Evolutionary conservation across 2,113 vertebrate species (phyloP).

Genomic region (Zapornia atra): DNA sequence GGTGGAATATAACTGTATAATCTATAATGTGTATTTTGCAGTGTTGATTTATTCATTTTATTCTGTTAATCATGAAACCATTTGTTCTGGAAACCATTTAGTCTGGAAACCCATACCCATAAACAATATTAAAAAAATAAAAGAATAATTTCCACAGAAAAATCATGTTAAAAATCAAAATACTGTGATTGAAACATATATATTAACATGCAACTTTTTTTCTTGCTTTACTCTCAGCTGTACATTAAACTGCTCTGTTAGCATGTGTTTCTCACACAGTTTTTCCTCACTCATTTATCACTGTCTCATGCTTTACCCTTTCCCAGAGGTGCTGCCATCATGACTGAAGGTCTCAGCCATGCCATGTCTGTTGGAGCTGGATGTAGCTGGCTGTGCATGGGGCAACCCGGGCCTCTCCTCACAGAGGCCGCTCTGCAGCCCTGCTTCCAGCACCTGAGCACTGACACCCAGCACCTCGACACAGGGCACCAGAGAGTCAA

Average conservation of each 20-base stretch:
- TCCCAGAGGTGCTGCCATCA: accelerated
- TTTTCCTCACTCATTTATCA: not conserved
- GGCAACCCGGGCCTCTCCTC: not conserved
- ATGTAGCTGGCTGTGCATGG: accelerated
- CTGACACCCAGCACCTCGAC: accelerated
- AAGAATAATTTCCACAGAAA: not conserved
- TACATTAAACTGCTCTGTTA: not conserved
- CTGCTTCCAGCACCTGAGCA: not conserved
- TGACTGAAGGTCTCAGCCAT: accelerated
- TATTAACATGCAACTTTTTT: not conserved
- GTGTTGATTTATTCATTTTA: not conserved
- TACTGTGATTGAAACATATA: not conserved
- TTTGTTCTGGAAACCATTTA: not conserved
- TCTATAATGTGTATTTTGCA: not conserved
- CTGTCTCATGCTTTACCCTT: not conserved
- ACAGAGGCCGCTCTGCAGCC: accelerated
- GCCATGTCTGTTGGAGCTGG: accelerated
- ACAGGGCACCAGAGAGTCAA: not conserved
- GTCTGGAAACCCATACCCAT: not conserved
- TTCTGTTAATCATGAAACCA: not conserved
- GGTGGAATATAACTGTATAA: not conserved
- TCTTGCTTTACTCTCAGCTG: not conserved
- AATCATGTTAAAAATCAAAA: not conserved
- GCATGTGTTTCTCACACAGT: not conserved
- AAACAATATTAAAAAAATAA: not conserved